Base-by-base conservation (phyloP, 2,797 vertebrate species). In the Chelon labrosus region DNA sequence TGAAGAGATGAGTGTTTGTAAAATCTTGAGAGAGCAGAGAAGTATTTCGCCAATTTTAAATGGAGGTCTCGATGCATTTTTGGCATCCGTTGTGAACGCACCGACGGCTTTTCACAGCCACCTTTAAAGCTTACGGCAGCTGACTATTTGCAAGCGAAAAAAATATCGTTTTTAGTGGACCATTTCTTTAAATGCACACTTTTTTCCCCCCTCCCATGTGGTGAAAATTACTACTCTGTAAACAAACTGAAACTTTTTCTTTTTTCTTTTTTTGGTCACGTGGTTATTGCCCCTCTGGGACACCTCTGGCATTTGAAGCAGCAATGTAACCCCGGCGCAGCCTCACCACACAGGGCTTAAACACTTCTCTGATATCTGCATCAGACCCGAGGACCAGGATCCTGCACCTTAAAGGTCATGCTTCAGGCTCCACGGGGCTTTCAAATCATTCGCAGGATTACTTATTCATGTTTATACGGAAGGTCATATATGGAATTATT, bases 231-330 rank as follows among this genome's bases (percentile, higher is more conserved):
- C 35, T 50, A 16, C 2, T 47, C 27, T 20, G 19, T 53, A 50
- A 65, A 64, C 56, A 75, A 63, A 63, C n/a, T n/a, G n/a, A n/a
- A n/a, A n/a, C n/a, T n/a, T n/a, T n/a, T n/a, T n/a, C n/a, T n/a
- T n/a, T n/a, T n/a, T n/a, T n/a, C n/a, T n/a, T n/a, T 73, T 17
- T 7, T 20, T 47, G n/a, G 20, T 41, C 64, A 10, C 38, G 31
- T 59, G 20, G 51, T 70, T 20, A 56, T 59, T 2, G 2, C 62
- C 19, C 10, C 60, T 27, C 19, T 56, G 44, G 53, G 62, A 53
- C 58, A 62, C 60, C 41, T 70, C 35, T 73, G 83, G 70, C 22
- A 75, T 80, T 81, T 82, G 51, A 80, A 76, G 22, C 49, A 63
- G 64, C 59, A 75, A 75, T 81, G 56, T 63, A 73, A 77, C 39